Conservation (phyloP, 2,113 vertebrate species). For the Hemiscyllium ocellatum region DNA sequence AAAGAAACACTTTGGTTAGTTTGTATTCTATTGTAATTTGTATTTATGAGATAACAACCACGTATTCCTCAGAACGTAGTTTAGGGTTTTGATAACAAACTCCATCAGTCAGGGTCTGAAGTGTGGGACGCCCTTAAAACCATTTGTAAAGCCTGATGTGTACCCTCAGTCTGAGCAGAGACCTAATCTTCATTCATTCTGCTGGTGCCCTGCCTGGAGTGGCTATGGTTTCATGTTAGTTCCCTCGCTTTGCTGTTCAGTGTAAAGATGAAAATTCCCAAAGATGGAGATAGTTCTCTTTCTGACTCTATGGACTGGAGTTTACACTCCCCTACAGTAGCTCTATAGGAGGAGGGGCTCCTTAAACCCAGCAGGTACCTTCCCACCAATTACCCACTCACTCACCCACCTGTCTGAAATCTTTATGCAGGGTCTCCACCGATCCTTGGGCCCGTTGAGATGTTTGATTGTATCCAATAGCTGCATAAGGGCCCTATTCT, state of each 20-base stretch:
- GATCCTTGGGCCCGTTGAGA: no score
- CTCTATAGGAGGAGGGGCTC: background rate
- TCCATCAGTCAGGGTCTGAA: background rate
- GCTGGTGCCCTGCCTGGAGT: background rate
- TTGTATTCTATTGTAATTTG: background rate
- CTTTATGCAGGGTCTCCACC: background rate
- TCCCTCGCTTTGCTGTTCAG: background rate
- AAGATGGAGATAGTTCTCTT: background rate
- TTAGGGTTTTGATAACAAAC: background rate
- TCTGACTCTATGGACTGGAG: background rate
- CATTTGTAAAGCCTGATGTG: background rate
- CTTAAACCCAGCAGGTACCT: background rate
- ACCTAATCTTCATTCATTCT: background rate
- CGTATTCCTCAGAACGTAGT: background rate
- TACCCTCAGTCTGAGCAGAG: background rate
- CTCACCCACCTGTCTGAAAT: background rate
- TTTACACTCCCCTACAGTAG: background rate
- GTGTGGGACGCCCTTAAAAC: background rate
- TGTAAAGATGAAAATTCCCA: background rate
- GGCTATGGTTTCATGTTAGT: background rate
- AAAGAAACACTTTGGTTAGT: background rate
- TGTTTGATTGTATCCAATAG: no score
- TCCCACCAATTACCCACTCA: background rate
- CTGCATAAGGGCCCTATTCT: no score
- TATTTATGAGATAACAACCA: background rate